phyloP scores from a whole-genome alignment of 1,140 invertebrate genomes.

The Zaprionus vittiger region DNA sequence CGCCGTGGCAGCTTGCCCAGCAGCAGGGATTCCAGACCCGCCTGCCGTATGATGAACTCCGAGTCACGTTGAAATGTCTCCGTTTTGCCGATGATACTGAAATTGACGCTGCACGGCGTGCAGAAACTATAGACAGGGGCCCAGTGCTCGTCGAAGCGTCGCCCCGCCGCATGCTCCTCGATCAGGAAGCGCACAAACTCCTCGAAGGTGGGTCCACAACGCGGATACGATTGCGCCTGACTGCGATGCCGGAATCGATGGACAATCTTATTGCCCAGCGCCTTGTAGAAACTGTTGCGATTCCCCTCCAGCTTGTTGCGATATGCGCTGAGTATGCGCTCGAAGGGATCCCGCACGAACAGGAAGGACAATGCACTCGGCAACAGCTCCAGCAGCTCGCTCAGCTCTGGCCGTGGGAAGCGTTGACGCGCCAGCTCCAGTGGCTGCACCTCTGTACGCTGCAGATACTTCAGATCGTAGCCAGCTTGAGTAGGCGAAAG shows the following conservation, averaged over 20 bases:
- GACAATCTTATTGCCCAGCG: constrained; percentile 88
- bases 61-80: constrained; percentile 90
- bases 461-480: constrained; percentile 87
- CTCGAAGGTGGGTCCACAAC: constrained; percentile 87
- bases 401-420: constrained; percentile 86
- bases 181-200: constrained; percentile 89
- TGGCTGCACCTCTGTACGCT: constrained; percentile 86
- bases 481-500: constrained; percentile 81
- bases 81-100: constrained; percentile 87
- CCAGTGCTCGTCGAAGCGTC: constrained; percentile 90
- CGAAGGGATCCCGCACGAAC: constrained; percentile 95
- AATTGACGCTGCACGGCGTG: constrained; percentile 90
- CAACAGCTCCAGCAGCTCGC: constrained; percentile 86
- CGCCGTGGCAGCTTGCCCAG: constrained; percentile 85
- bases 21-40: constrained; percentile 86
- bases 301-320: constrained; percentile 93
- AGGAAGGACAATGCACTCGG: constrained; percentile 89
- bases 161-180: constrained; percentile 83
- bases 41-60: constrained; percentile 87
- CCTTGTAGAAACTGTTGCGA: constrained; percentile 89
- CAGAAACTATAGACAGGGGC: constrained; percentile 90
- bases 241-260: constrained; percentile 83
- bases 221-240: constrained; percentile 26
- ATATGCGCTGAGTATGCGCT: constrained; percentile 94
- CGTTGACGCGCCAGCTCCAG: constrained; percentile 87